These are phyloP conservation scores for Dermochelys coriacea DNA, from an alignment of 2,797 vertebrate genomes.

Conservation along the genomic window DNA sequence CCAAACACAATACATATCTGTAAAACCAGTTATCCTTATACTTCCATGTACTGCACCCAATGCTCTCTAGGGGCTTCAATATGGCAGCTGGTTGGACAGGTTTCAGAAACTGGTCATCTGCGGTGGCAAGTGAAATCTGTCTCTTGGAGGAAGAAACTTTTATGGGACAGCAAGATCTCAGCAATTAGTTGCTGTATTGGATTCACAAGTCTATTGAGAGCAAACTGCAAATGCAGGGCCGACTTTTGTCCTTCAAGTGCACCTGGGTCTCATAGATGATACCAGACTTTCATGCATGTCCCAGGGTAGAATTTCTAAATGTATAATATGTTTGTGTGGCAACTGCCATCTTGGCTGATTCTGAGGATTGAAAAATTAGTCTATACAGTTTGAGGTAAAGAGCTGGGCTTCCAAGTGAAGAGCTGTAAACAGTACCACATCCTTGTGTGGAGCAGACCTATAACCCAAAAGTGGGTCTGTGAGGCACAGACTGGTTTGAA, in stretches of 20 bases:
- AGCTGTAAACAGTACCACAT: neutral
- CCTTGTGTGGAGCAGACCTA: neutral
- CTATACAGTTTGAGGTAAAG: neutral
- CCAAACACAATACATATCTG: neutral
- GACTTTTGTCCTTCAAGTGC: neutral
- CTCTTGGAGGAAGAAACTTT: neutral
- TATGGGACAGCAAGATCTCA: neutral
- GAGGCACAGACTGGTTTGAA: neutral
- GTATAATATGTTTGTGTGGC: neutral
- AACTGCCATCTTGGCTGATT: neutral
- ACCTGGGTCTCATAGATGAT: neutral
- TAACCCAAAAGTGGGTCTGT: neutral
- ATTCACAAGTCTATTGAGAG: fast-evolving
- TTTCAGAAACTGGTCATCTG: neutral
- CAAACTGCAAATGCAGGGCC: neutral
- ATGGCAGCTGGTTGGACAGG: neutral
- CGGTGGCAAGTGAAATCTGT: neutral
- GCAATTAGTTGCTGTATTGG: neutral
- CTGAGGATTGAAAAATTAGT: neutral
- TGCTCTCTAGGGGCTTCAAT: neutral
- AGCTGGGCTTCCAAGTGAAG: neutral
- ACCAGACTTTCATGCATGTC: neutral
- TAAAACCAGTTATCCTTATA: neutral
- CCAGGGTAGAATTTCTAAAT: neutral
- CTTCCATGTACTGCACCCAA: neutral